phyloP scores from a whole-genome alignment of 1,140 invertebrate species.

The Caenorhabditis brenneri region DNA sequence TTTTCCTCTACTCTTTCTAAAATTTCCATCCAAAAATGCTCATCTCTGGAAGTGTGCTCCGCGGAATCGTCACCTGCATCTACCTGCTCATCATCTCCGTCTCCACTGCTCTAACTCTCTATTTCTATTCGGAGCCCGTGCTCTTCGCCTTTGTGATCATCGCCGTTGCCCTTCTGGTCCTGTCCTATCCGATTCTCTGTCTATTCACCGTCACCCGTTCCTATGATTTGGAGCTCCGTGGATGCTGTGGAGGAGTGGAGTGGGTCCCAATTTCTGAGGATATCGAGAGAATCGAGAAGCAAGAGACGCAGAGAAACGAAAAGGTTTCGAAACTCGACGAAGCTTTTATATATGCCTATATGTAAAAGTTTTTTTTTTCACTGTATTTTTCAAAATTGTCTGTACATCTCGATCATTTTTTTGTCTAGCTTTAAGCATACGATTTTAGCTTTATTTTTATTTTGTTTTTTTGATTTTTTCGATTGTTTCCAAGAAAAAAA shows the following conservation, averaged over 20 bases:
- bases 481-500: too few relatives aligned
- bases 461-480: too few relatives aligned
- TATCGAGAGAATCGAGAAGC: not conserved
- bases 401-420: not conserved
- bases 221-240: not conserved
- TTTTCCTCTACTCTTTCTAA: too few relatives aligned
- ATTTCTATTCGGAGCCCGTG: constrained; percentile 1
- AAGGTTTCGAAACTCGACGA: constrained; percentile 3
- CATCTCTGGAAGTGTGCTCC: not conserved
- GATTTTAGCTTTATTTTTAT: too few relatives aligned
- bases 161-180: not conserved
- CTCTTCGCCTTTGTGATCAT: constrained; percentile 15
- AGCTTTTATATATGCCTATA: constrained; percentile 20
- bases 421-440: not conserved
- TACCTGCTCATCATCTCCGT: not conserved
- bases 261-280: not conserved
- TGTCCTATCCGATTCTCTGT: not conserved
- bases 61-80: not conserved
- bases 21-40: not conserved
- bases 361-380: not conserved
- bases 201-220: not conserved
- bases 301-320: not conserved
- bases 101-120: not conserved
- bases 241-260: not conserved
- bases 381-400: not conserved